phyloP scores from a whole-genome alignment of 2,797 vertebrate genomes.

The Cyprinodon diabolis region DNA sequence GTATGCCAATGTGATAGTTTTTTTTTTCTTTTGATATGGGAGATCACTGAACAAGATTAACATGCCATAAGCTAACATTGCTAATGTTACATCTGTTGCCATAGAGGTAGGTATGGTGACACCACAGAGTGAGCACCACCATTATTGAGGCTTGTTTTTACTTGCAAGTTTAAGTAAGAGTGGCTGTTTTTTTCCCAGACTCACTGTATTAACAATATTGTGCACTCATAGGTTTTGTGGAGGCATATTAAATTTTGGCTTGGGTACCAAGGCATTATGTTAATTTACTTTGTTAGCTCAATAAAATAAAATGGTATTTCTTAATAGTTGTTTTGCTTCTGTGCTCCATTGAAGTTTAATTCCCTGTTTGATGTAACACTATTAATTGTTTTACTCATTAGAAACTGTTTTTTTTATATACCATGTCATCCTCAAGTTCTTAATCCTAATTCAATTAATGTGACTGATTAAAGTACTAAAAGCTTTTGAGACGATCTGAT shows the following conservation, averaged over 20 bases:
- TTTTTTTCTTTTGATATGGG: constrained; percentile 56
- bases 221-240: constrained; percentile 70
- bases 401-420: background rate
- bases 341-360: background rate
- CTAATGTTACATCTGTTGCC: constrained; percentile 70
- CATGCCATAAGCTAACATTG: constrained; percentile 70
- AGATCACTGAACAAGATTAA: constrained; percentile 72
- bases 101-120: constrained; percentile 67
- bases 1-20: constrained; percentile 70
- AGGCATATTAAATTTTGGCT: constrained; percentile 63
- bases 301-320: constrained; percentile 75
- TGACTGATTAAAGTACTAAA: background rate
- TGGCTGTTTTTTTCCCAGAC: constrained; percentile 64
- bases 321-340: constrained; percentile 40
- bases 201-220: constrained; percentile 74
- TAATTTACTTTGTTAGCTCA: constrained; percentile 67
- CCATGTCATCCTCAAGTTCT: background rate
- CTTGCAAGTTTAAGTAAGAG: constrained; percentile 57
- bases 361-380: background rate
- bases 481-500: background rate
- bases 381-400: background rate
- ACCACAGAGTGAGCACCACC: constrained; percentile 48
- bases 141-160: constrained; percentile 63
- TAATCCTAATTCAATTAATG: background rate
- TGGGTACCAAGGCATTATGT: constrained; percentile 74